phyloP scores from a whole-genome alignment of 2,113 vertebrate species.

The Brienomyrus longianalis region DNA sequence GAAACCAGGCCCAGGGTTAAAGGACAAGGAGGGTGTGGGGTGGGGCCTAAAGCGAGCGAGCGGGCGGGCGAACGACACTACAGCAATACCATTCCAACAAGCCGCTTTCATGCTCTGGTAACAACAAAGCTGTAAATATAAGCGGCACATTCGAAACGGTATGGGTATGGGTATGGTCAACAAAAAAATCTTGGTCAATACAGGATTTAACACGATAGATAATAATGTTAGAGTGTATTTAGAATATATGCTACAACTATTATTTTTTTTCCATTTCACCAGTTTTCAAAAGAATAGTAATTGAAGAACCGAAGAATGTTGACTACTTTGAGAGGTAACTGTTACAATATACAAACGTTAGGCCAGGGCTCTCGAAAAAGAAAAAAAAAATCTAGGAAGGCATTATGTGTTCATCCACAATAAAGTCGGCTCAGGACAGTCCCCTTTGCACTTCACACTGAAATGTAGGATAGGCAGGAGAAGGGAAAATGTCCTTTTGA shows the following conservation, averaged over 20 bases:
- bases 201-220: background rate
- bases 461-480: background rate
- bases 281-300: background rate
- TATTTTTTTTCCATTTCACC: background rate
- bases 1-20: background rate
- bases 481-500: slow-evolving; percentile 1
- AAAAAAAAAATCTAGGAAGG: background rate
- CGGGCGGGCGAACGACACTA: background rate
- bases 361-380: too few relatives aligned
- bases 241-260: background rate
- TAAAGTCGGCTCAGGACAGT: background rate
- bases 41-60: background rate
- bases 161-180: too few relatives aligned
- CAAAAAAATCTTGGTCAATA: background rate
- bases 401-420: background rate
- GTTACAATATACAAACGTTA: background rate
- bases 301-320: background rate
- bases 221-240: background rate
- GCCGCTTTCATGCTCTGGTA: background rate
- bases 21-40: slow-evolving; percentile 6
- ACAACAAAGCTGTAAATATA: background rate
- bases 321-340: background rate
- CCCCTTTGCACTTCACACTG: background rate
- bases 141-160: background rate
- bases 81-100: background rate